Evolutionary conservation across 2,113 vertebrate genomes (phyloP).

Genomic region (Oncorhynchus nerka): DNA sequence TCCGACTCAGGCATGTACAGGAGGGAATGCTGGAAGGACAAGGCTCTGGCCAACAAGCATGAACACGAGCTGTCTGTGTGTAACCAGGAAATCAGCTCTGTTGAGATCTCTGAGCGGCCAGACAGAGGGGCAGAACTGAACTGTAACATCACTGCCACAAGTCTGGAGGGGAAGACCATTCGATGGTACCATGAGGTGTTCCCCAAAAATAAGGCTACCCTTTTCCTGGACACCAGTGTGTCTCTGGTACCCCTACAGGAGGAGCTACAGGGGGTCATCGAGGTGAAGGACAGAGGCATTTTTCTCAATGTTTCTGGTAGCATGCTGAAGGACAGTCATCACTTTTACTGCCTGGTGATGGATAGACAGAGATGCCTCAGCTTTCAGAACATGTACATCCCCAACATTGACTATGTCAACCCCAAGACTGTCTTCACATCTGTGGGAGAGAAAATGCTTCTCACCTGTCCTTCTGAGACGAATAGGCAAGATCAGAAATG

Average conservation of each 20-base stretch:
- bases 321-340: slow-evolving; percentile 25
- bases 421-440: slow-evolving; percentile 42
- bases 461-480: slow-evolving; percentile 50
- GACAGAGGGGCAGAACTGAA: slow-evolving; percentile 32
- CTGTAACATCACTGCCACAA: slow-evolving; percentile 42
- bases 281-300: slow-evolving; percentile 45
- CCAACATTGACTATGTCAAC: slow-evolving; percentile 27
- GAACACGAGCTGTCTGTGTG: slow-evolving; percentile 60
- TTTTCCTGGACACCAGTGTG: slow-evolving; percentile 63
- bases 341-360: slow-evolving; percentile 62
- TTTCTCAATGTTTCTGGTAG: slow-evolving; percentile 44
- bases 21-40: slow-evolving; percentile 67
- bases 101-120: slow-evolving; percentile 40
- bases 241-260: slow-evolving; percentile 49
- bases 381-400: slow-evolving; percentile 55
- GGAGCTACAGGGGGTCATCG: slow-evolving; percentile 32
- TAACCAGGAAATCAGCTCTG: slow-evolving; percentile 25
- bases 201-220: slow-evolving; percentile 25
- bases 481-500: slow-evolving; percentile 43
- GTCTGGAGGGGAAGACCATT: slow-evolving; percentile 33
- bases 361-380: slow-evolving; percentile 48
- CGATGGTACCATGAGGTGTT: slow-evolving; percentile 64
- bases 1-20: slow-evolving; percentile 65
- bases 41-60: slow-evolving; percentile 2
- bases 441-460: slow-evolving; percentile 50